Conservation (phyloP, 2,888 invertebrate species). For the Serrognathus titanus region DNA sequence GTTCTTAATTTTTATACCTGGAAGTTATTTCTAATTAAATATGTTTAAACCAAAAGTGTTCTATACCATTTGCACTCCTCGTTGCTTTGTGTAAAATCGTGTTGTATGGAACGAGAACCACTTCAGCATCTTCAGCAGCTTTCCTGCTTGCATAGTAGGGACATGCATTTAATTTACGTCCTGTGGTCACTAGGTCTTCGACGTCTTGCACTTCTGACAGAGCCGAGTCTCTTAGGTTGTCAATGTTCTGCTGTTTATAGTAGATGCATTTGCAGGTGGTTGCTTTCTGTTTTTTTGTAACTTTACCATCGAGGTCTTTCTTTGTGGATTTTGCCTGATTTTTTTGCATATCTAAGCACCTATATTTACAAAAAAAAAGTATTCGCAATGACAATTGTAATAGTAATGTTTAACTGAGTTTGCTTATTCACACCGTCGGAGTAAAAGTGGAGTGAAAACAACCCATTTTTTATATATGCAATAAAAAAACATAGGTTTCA, state of each 20-base stretch:
- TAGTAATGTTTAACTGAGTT: too few relatives aligned
- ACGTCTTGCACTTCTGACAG: conserved; percentile 77
- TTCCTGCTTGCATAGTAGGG: conserved; percentile 90
- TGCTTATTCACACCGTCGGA: too few relatives aligned
- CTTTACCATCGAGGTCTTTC: conserved; percentile 59
- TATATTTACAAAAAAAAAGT: conserved; percentile 32
- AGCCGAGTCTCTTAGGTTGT: conserved; percentile 61
- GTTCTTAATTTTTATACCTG: conserved; percentile 61
- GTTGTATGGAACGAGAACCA: conserved; percentile 75
- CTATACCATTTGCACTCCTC: conserved; percentile 63
- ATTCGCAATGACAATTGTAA: too few relatives aligned
- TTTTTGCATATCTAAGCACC: conserved; percentile 78
- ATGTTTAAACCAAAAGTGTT: neutral
- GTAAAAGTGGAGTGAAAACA: too few relatives aligned
- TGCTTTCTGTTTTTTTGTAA: conserved; percentile 61
- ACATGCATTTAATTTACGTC: conserved; percentile 73
- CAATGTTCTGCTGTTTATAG: conserved; percentile 61
- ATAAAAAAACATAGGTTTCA: too few relatives aligned
- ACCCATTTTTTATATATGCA: too few relatives aligned
- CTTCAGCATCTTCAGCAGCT: conserved; percentile 79
- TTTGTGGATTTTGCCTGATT: conserved; percentile 55
- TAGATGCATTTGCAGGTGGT: conserved; percentile 64
- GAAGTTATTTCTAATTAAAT: conserved; percentile 20
- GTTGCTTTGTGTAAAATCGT: conserved; percentile 76
- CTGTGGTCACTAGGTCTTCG: conserved; percentile 75